These are phyloP conservation scores for Antheraea mylitta DNA, from an alignment of 1,140 invertebrate genomes.

Conservation along the genomic window DNA sequence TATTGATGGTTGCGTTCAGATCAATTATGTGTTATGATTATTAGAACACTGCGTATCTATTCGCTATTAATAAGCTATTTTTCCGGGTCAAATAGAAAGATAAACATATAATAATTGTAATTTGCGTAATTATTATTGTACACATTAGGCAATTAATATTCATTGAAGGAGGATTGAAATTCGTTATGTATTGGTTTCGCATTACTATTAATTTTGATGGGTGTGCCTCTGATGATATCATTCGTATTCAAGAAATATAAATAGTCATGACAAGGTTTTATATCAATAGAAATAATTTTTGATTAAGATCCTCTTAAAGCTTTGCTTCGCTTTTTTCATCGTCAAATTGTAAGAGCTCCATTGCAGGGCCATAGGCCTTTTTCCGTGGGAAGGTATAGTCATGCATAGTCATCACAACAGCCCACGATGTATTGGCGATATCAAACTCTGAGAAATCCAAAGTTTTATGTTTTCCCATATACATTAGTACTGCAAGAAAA, in stretches of 20 bases:
- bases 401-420: too few relatives aligned
- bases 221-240: constrained; percentile 8
- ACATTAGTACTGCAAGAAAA: too few relatives aligned
- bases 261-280: neutral
- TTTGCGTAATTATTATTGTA: constrained; percentile 6
- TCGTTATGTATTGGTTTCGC: constrained; percentile 4
- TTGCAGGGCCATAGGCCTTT: too few relatives aligned
- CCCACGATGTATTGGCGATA: too few relatives aligned
- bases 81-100: constrained; percentile 6
- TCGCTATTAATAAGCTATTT: neutral
- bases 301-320: too few relatives aligned
- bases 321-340: too few relatives aligned
- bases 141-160: neutral
- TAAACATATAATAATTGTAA: neutral
- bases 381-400: too few relatives aligned
- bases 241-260: neutral
- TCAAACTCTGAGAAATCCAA: too few relatives aligned
- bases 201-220: neutral
- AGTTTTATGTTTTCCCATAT: too few relatives aligned
- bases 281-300: neutral
- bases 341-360: too few relatives aligned
- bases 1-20: too few relatives aligned
- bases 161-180: neutral
- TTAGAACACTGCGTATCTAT: neutral
- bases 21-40: neutral